These are phyloP conservation scores for Ypsolopha sequella DNA, from an alignment of 2,888 invertebrate species.

Conservation along the genomic window DNA sequence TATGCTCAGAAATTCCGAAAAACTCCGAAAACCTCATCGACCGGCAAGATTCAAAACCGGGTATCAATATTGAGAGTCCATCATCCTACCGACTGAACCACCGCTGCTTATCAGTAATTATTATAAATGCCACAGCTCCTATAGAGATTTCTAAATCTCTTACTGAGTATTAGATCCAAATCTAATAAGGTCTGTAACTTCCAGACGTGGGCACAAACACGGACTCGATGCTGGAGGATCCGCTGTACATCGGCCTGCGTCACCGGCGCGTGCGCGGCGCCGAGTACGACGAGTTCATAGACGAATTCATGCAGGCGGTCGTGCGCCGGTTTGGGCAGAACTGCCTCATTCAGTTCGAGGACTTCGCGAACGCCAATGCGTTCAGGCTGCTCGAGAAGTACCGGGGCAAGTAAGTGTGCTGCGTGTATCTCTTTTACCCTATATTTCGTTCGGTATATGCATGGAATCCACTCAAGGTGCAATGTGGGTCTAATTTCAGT, in stretches of 20 bases:
- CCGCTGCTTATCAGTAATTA: too few species aligned
- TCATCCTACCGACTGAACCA: too few species aligned
- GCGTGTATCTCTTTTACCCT: not conserved
- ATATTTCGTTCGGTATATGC: too few species aligned
- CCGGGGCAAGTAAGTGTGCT: slow-evolving; percentile 74
- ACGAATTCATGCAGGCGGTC: slow-evolving; percentile 96
- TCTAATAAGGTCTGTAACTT: not conserved
- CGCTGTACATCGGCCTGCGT: slow-evolving; percentile 93
- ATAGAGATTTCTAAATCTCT: too few species aligned
- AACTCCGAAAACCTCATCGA: too few species aligned
- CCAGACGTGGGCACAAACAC: slow-evolving; percentile 92
- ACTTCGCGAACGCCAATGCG: slow-evolving; percentile 98
- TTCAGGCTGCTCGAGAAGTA: slow-evolving; percentile 94
- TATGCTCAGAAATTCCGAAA: too few species aligned
- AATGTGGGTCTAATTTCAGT: too few species aligned
- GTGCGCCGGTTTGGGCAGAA: slow-evolving; percentile 88
- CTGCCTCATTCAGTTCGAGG: slow-evolving; percentile 94
- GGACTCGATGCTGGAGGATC: slow-evolving; percentile 87
- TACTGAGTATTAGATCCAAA: too few species aligned
- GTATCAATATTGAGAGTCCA: too few species aligned
- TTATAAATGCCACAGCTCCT: too few species aligned
- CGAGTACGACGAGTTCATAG: slow-evolving; percentile 92
- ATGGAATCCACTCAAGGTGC: too few species aligned
- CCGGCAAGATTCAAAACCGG: too few species aligned
- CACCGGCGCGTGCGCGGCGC: slow-evolving; percentile 86